Evolutionary conservation across 2,888 invertebrate species (phyloP), one percentile per base, ranked within the genome.

Genomic region (Hydrotaea diabolus): DNA sequence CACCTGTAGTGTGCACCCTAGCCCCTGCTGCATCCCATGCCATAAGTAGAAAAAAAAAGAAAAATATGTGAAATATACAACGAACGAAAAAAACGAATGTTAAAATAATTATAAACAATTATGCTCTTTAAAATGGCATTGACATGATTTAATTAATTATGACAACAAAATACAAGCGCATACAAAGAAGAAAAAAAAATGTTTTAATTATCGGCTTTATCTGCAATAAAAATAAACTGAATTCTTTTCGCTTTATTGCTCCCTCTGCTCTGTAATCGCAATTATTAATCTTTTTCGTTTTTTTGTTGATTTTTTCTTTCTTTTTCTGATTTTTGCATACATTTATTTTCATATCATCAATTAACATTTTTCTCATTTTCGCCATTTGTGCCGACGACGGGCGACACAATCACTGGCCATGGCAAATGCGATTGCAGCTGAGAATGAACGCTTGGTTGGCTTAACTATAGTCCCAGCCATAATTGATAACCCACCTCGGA

Each of bases 131-230:
- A 82, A 82, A 82, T 71, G 82, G 79, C 85, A 82, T 82, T 85
- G 82, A 85, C 85, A 85, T 82, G 85, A 85, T 85, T 85, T 85
- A 85, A 85, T 85, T 85, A 85, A 85, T 85, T 85, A 85, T 85
- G 85, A 85, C 85, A 85, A 85, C 85, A 85, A 85, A 80, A 77
- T 85, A 76, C 73, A 69, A 77, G 82, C 77, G 31, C 7, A 31
- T 31, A n/a, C n/a, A n/a, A n/a, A n/a, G n/a, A n/a, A n/a, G 31
- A 7, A 31, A 82, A 69, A 69, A 64, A 66, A 82, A 80, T 80
- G 69, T 82, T 82, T 82, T 85, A 85, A 82, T 85, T 85, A 82
- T 85, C 79, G 55, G 77, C 69, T 76, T 76, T 82, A 71, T 57
- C 73, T 23, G 69, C 69, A 57, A 49, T 59, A 66, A 69, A 73